These are phyloP conservation scores for Eupithecia insigniata DNA, from an alignment of 2,888 invertebrate species.

Conservation along the genomic window DNA sequence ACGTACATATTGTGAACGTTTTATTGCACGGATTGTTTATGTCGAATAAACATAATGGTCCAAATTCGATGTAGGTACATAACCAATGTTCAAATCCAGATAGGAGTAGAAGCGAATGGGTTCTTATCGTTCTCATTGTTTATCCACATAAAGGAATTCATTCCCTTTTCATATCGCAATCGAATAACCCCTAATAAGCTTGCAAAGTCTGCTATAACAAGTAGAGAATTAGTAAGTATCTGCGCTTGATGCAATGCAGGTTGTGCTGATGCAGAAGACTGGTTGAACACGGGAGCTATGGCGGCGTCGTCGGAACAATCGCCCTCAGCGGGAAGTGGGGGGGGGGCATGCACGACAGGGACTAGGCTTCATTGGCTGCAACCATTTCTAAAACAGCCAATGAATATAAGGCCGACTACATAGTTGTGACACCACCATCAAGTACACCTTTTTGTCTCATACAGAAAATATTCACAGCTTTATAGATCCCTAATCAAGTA, in stretches of 20 bases:
- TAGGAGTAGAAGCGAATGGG: not conserved
- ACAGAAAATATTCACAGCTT: not conserved
- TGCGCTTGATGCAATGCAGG: not conserved
- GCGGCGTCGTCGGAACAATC: not conserved
- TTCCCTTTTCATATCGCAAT: not conserved
- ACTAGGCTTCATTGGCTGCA: not conserved
- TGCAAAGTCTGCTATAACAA: not conserved
- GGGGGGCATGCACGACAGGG: not conserved
- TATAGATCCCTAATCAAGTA: not conserved
- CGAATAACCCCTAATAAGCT: not conserved
- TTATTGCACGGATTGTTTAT: not conserved
- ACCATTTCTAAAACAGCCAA: not conserved
- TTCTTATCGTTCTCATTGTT: not conserved
- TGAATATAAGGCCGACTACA: not conserved
- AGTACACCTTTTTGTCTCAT: not conserved
- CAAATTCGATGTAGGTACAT: not conserved
- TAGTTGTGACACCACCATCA: not conserved
- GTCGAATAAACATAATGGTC: not conserved
- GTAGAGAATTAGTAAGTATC: not conserved
- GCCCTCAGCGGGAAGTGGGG: not conserved
- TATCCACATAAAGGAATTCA: not conserved
- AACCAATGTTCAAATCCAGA: not conserved
- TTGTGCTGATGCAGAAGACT: not conserved
- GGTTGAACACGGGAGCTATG: not conserved
- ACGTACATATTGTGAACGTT: not conserved